These are phyloP conservation scores for Lepidurus couesii DNA, from an alignment of 1,140 invertebrate species.

Conservation along the genomic window DNA sequence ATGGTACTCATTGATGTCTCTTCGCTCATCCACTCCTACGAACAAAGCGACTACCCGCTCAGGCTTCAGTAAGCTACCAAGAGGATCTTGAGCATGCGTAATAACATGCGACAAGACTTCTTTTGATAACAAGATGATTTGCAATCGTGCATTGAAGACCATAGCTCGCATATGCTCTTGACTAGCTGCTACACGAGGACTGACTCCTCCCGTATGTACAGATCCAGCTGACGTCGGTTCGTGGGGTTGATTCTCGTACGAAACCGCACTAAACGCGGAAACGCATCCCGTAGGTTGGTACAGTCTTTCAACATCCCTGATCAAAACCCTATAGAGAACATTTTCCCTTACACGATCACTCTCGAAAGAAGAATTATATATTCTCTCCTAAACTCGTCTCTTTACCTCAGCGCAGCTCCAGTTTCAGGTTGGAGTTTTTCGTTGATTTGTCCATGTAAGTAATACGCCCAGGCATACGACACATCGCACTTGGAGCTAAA, in stretches of 20 bases:
- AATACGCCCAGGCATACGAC: slow-evolving; percentile 27
- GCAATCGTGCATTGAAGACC: slow-evolving; percentile 24
- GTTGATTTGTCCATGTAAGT: neutral
- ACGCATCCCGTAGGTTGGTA: neutral
- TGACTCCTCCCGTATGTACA: neutral
- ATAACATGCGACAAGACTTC: slow-evolving; percentile 29
- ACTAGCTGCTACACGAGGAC: neutral
- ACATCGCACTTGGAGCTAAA: slow-evolving; percentile 34
- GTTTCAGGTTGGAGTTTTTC: slow-evolving; percentile 4
- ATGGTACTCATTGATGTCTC: slow-evolving; percentile 31
- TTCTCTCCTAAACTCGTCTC: neutral
- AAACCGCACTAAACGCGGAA: neutral
- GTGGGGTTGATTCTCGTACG: slow-evolving; percentile 23
- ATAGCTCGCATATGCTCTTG: slow-evolving; percentile 24
- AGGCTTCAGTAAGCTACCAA: slow-evolving; percentile 27
- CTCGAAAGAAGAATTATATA: neutral
- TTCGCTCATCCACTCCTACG: slow-evolving; percentile 25
- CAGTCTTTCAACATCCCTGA: slow-evolving; percentile 31
- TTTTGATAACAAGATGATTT: slow-evolving; percentile 30
- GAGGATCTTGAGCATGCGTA: slow-evolving; percentile 30
- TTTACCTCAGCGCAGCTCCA: slow-evolving; percentile 22
- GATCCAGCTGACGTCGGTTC: neutral
- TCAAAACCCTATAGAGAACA: neutral
- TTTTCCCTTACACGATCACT: neutral
- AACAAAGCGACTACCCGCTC: slow-evolving; percentile 29